Evolutionary conservation across 2,888 invertebrate species (phyloP), one percentile per base, ranked within the genome.

Genomic region (Mallateleia sp.): DNA sequence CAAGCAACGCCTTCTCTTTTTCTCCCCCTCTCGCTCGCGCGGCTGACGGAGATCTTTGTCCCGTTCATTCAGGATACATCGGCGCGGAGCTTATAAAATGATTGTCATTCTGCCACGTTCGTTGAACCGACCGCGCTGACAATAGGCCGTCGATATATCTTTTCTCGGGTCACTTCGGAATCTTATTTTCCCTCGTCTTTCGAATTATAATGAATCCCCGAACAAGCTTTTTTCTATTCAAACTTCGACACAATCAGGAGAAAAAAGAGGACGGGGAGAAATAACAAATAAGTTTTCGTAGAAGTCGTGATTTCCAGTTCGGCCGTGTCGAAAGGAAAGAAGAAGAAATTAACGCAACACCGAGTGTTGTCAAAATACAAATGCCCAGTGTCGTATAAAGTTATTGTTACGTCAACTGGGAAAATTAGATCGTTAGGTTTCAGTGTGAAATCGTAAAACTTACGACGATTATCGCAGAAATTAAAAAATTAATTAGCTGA

Each of bases 61-160:
- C 58, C 71, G 45, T 81, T 81, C 71, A 77, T 81, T 85, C 77
- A 71, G 25, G 52, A 74, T 56, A 62, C 71, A 69, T 42, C n/a
- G 62, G 22, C 34, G 45, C 52, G 38, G 28, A 50, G 71, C 77
- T 71, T 77, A 64, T 66, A 85, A 85, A 81, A 71, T 85, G 80
- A 81, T 81, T 75, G 80, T 81, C 85, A 81, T 85, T 85, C 75
- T 66, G 74, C 71, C 77, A 85, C 58, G 81, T 82, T 86, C 86
- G 72, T 81, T 82, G 86, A 81, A 86, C 86, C 50, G 45, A 54
- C 62, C 45, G 24, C 67, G 54, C 69, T 79, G 72, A 86, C 86
- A 86, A 86, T 86, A 74, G 82, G 28, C 78, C 66, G 56, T 82
- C 86, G 78, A 78, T 82, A 77, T 78, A 78, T 82, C 77, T 86